Conservation (phyloP, 2,113 vertebrate species). For the Hypocryptadius cinnamomeus region DNA sequence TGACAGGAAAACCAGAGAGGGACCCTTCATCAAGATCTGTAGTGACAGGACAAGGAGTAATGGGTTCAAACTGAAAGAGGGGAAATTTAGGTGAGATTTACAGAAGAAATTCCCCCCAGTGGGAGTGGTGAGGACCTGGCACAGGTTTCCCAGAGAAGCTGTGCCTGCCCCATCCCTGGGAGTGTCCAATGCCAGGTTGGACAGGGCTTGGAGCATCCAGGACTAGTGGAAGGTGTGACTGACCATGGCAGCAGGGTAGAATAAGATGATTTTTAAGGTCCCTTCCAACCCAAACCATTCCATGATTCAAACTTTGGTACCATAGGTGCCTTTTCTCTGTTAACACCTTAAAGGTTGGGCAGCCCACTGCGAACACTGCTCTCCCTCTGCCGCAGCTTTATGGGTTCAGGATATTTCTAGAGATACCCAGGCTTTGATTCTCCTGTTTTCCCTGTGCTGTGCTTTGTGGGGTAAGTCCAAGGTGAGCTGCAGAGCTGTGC, state of each 20-base stretch:
- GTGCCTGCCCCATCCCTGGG: neutral
- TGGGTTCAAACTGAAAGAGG: neutral
- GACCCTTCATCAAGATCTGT: neutral
- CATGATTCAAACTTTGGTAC: neutral
- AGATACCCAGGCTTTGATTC: rapidly evolving
- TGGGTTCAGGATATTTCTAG: neutral
- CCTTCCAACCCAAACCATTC: neutral
- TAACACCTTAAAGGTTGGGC: too few species aligned
- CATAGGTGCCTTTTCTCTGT: neutral
- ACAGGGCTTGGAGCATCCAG: neutral
- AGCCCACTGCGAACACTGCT: rapidly evolving
- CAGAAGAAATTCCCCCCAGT: neutral
- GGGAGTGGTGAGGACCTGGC: neutral
- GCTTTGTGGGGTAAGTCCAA: neutral
- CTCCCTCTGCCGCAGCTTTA: neutral
- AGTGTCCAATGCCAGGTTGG: neutral
- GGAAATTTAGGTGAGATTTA: neutral
- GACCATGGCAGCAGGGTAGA: neutral
- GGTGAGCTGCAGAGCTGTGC: neutral
- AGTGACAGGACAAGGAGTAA: neutral
- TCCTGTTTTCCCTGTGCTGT: neutral
- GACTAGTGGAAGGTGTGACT: neutral
- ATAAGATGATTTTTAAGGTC: neutral
- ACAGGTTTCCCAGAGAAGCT: neutral
- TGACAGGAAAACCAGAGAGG: neutral